Base-by-base conservation (phyloP, 2,797 vertebrate species). In the Myoxocephalus aenaeus region DNA sequence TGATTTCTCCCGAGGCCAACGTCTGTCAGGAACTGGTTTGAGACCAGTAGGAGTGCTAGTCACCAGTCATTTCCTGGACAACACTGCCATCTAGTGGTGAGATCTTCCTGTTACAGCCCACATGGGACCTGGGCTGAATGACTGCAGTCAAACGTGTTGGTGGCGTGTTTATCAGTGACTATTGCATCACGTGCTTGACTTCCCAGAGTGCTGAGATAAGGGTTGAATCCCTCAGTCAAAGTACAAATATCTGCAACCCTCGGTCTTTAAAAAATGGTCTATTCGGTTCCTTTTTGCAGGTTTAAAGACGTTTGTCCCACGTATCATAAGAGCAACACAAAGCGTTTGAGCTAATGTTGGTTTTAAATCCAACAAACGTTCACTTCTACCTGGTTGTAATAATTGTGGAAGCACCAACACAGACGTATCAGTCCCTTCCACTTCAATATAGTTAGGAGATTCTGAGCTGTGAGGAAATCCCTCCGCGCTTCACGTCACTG, bases 41-140 rank as follows among this genome's bases (percentile, higher is more conserved):
- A 50, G 40, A 66, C 61, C 70, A 32, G 42, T 3, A 1, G 3
- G 48, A 22, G 2, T 20, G 25, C n/a, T 22, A 22, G 50, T 29
- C 61, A 20, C 0, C 25, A 1, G 34, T 22, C 15, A 40, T 83
- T 64, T 53, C 62, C 56, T 79, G 7, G 44, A 54, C 15, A 32
- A 73, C 75, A 84, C 78, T 90, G 87, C 81, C 93, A 87, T 73
- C 93, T 91, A 82, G 84, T 90, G 92, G 89, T 66, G 61, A 62
- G 22, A 46, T 10, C 1, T 1, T 36, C 0, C 7, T 17, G 20
- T 71, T 85, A 54, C 84, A 68, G 63, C 3, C 18, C 22, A 62
- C 7, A 29, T 22, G 64, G 54, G 17, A 51, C 46, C 34, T n/a
- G 57, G 5, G 10, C 18, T 68, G 0, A 18, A 38, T 3, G 15